Evolutionary conservation across 2,888 invertebrate genomes (phyloP).

Genomic region (Hololepta plana): DNA sequence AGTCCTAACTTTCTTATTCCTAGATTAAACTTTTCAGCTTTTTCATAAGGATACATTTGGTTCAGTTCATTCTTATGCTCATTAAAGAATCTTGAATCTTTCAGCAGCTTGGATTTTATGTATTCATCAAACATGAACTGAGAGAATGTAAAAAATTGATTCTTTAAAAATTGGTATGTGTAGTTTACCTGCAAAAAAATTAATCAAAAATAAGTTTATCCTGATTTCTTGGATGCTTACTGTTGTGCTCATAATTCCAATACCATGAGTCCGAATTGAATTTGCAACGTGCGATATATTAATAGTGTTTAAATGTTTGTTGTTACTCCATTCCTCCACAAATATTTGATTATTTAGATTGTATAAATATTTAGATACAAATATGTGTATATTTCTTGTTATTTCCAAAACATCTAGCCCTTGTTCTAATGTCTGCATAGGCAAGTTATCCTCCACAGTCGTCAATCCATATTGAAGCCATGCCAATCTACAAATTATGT

Average conservation of each 20-base stretch:
- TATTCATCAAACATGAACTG: constrained; percentile 97
- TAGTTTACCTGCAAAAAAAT: constrained; percentile 43
- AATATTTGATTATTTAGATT: constrained; percentile 95
- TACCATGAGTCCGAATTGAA: constrained; percentile 91
- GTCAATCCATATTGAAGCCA: constrained; percentile 61
- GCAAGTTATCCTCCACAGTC: constrained; percentile 82
- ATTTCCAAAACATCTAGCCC: constrained; percentile 93
- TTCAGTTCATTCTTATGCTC: constrained; percentile 48
- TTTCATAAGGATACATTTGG: constrained; percentile 67
- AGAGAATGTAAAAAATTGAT: constrained; percentile 86
- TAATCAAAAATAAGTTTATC: no score
- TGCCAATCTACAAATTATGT: constrained; percentile 39
- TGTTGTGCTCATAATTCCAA: constrained; percentile 89
- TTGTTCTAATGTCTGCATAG: constrained; percentile 92
- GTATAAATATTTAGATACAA: constrained; percentile 85
- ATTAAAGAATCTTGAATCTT: constrained; percentile 68
- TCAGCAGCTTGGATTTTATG: constrained; percentile 83
- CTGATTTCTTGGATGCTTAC: no score
- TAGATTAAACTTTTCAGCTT: constrained; percentile 86
- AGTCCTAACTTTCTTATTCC: constrained; percentile 76
- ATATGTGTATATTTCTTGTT: constrained; percentile 89
- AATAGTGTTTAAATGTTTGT: constrained; percentile 88
- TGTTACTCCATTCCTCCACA: constrained; percentile 77
- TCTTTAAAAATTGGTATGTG: constrained; percentile 82
- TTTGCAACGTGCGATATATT: constrained; percentile 91